Evolutionary conservation across 2,888 invertebrate species (phyloP).

Genomic region (Apamea epomidion): DNA sequence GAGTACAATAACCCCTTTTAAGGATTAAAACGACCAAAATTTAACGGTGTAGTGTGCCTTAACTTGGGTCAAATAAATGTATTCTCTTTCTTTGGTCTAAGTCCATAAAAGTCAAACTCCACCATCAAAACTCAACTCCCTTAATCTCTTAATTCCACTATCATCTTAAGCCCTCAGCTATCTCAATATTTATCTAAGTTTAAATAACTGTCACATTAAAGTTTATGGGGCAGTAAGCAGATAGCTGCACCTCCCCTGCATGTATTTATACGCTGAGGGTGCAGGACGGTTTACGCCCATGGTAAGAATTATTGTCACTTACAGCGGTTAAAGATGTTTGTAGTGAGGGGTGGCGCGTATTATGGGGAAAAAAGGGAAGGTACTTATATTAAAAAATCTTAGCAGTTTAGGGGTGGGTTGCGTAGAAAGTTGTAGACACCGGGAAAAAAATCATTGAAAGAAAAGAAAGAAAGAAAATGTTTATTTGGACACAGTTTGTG

Average conservation of each 20-base stretch:
- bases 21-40: too few species aligned
- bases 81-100: background rate
- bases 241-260: constrained; percentile 76
- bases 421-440: too few species aligned
- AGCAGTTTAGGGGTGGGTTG: too few species aligned
- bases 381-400: background rate
- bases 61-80: too few species aligned
- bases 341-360: constrained; percentile 31
- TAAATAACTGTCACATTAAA: constrained; percentile 80
- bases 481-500: too few species aligned
- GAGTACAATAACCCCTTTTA: too few species aligned
- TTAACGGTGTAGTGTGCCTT: too few species aligned
- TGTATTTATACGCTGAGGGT: constrained; percentile 72
- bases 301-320: constrained; percentile 74
- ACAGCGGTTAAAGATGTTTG: constrained; percentile 59
- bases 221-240: constrained; percentile 81
- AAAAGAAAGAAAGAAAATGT: too few species aligned
- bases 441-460: background rate
- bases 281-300: constrained; percentile 69
- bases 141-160: constrained; percentile 7
- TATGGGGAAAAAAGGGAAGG: constrained; percentile 2
- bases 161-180: constrained; percentile 29
- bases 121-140: background rate
- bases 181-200: constrained; percentile 73
- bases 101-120: background rate